phyloP scores from a whole-genome alignment of 1,140 invertebrate genomes.

The Lordiphosa clarofinis region DNA sequence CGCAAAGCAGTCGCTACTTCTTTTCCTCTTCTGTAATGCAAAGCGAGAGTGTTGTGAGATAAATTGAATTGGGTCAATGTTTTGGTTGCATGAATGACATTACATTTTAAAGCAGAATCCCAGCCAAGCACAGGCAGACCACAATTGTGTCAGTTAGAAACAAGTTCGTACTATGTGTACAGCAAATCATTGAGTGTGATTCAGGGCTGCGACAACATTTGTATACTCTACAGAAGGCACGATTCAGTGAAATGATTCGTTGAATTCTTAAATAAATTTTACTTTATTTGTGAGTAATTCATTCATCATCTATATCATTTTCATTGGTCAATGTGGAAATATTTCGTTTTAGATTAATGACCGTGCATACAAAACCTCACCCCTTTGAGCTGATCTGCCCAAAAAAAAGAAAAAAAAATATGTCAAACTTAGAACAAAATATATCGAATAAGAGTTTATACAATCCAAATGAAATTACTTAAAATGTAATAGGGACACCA shows the following conservation, averaged over 20 bases:
- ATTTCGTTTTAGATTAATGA: no score
- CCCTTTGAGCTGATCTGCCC: no score
- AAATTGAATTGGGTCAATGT: constrained; percentile 57
- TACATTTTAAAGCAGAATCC: constrained; percentile 16
- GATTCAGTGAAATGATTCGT: background rate
- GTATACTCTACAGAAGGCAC: no score
- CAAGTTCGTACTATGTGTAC: constrained; percentile 45
- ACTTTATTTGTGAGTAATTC: no score
- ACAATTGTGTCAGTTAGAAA: constrained; percentile 41
- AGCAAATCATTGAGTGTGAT: constrained; percentile 4
- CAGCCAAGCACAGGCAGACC: constrained; percentile 15
- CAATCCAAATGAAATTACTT: no score
- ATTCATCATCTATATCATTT: no score
- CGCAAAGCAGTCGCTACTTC: background rate
- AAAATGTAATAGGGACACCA: no score
- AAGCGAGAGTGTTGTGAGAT: constrained; percentile 11
- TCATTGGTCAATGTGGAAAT: no score
- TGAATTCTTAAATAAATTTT: background rate
- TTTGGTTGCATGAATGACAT: constrained; percentile 38
- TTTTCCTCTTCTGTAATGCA: constrained; percentile 8
- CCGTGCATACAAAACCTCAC: no score
- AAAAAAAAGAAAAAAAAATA: no score
- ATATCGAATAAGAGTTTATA: no score
- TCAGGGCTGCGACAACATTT: background rate
- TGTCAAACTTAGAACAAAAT: no score